phyloP scores from a whole-genome alignment of 2,797 vertebrate genomes.

The Semaprochilodus insignis region DNA sequence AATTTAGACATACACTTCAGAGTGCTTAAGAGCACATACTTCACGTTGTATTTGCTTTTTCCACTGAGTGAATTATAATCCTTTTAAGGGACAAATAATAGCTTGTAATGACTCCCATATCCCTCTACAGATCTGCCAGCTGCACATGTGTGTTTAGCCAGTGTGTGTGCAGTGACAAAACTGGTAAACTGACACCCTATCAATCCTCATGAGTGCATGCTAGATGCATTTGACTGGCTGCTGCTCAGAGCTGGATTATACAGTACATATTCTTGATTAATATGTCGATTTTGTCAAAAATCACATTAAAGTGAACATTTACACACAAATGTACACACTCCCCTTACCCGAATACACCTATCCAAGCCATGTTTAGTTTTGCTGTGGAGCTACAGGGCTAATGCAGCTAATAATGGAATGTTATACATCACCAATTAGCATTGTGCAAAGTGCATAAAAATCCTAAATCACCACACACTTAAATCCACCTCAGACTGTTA shows the following conservation, averaged over 20 bases:
- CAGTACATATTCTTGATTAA: neutral
- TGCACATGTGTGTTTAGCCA: constrained; percentile 17
- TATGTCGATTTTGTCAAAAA: neutral
- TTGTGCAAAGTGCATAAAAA: too few relatives aligned
- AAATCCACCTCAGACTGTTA: neutral
- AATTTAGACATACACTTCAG: neutral
- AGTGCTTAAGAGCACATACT: neutral
- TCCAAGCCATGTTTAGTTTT: neutral
- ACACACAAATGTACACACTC: neutral
- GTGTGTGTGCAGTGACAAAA: constrained; percentile 20
- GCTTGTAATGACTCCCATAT: constrained; percentile 18
- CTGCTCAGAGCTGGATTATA: neutral
- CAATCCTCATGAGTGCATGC: neutral
- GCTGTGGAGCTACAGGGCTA: neutral
- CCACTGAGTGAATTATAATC: constrained; percentile 32
- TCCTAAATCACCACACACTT: neutral
- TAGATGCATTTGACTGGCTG: too few relatives aligned
- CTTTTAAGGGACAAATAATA: constrained; percentile 16
- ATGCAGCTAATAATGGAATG: neutral
- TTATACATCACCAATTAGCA: neutral
- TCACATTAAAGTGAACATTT: neutral
- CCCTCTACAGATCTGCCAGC: neutral
- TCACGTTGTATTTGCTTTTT: constrained; percentile 6
- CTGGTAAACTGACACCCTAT: neutral
- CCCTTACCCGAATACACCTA: neutral